phyloP scores from a whole-genome alignment of 2,888 invertebrate genomes.

The Sympetrum striolatum region DNA sequence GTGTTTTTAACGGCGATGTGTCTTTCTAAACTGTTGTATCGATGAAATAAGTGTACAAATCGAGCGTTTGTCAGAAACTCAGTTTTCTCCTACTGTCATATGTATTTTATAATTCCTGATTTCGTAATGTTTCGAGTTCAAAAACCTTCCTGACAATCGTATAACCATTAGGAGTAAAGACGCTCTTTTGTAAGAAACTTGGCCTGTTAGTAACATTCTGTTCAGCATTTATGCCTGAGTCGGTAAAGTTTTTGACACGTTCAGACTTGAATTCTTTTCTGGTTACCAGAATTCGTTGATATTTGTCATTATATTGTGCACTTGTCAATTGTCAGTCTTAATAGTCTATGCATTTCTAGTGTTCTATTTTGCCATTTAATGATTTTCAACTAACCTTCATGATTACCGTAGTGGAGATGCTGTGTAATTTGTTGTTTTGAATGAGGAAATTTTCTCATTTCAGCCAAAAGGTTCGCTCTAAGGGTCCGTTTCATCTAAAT shows the following conservation, averaged over 20 bases:
- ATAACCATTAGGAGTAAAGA: background rate
- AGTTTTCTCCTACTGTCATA: background rate
- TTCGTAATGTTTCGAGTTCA: slow-evolving; percentile 30
- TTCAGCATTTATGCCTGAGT: too few species aligned
- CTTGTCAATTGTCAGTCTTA: slow-evolving; percentile 44
- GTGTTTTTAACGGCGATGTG: slow-evolving; percentile 2
- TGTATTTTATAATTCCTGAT: background rate
- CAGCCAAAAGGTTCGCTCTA: slow-evolving; percentile 77
- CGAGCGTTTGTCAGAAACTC: background rate
- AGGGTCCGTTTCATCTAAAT: slow-evolving; percentile 82
- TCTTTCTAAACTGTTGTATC: background rate
- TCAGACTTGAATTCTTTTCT: background rate
- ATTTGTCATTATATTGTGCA: background rate
- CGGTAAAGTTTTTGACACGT: background rate
- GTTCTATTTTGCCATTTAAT: slow-evolving; percentile 53
- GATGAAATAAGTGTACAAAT: background rate
- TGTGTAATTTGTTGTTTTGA: slow-evolving; percentile 3
- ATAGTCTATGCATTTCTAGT: background rate
- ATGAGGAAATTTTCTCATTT: slow-evolving; percentile 52
- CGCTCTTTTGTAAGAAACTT: slow-evolving; percentile 7
- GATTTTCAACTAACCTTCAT: slow-evolving; percentile 49
- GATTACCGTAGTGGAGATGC: background rate
- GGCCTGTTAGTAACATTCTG: background rate
- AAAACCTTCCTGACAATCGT: slow-evolving; percentile 31
- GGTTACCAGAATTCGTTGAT: background rate